These are phyloP conservation scores for Seriola aureovittata DNA, from an alignment of 2,113 vertebrate genomes.

Conservation along the genomic window DNA sequence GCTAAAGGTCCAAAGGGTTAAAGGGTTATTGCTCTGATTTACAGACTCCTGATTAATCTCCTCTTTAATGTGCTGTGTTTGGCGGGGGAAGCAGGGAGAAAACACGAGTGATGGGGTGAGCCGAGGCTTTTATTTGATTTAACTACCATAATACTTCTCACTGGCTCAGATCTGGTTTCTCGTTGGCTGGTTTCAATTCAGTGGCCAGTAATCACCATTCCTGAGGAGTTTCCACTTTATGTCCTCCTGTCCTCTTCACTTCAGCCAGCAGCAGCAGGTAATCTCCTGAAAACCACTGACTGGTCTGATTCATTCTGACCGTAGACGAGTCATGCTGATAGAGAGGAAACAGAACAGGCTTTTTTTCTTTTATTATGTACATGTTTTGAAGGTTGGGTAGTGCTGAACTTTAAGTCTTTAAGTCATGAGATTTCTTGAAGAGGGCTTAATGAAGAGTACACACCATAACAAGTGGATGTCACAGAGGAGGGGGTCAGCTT, in stretches of 20 bases:
- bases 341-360: conserved; percentile 11
- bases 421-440: conserved; percentile 1
- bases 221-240: conserved; percentile 67
- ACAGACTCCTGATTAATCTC: conserved; percentile 69
- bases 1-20: conserved; percentile 69
- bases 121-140: conserved; percentile 65
- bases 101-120: conserved; percentile 65
- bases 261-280: conserved; percentile 62
- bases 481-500: conserved; percentile 23
- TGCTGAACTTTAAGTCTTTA: neutral
- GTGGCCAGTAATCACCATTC: conserved; percentile 71
- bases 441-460: conserved; percentile 9
- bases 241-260: conserved; percentile 55
- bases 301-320: conserved; percentile 46
- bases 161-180: conserved; percentile 77
- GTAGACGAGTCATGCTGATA: conserved; percentile 33
- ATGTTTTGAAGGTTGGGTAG: neutral
- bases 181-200: conserved; percentile 74
- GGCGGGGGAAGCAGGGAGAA: conserved; percentile 48
- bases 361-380: conserved; percentile 10
- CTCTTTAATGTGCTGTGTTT: conserved; percentile 64
- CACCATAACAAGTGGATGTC: neutral
- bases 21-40: conserved; percentile 68
- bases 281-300: conserved; percentile 33
- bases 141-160: conserved; percentile 74